Evolutionary conservation across 2,888 invertebrate species (phyloP).

Genomic region (Azorinus chamasolen): DNA sequence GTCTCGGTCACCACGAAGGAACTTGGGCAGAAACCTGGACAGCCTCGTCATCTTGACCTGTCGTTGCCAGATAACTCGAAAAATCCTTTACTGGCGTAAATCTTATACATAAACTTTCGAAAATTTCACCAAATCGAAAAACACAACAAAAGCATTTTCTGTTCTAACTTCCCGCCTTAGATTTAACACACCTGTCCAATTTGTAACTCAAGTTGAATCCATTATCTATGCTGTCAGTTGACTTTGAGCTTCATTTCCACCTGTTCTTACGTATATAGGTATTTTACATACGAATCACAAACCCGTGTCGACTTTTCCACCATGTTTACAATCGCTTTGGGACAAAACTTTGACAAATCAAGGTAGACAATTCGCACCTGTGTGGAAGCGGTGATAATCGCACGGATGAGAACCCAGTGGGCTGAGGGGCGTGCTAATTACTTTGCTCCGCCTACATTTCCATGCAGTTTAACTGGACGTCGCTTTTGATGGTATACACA

Average conservation of each 20-base stretch:
- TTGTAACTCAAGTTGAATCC: background rate
- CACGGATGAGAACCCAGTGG: no score
- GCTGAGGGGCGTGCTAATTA: no score
- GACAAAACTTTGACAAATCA: conserved; percentile 1
- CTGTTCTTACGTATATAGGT: background rate
- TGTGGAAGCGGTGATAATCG: background rate
- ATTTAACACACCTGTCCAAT: no score
- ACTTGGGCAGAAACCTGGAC: conserved; percentile 78
- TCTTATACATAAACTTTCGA: background rate
- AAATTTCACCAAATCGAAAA: background rate
- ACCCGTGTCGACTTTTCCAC: background rate
- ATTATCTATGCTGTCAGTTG: background rate
- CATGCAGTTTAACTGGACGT: no score
- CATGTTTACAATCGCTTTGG: conserved; percentile 23
- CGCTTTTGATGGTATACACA: no score
- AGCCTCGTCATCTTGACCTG: conserved; percentile 60
- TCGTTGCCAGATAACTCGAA: background rate
- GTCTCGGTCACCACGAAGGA: conserved; percentile 75
- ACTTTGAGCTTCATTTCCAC: background rate
- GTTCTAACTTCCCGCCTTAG: background rate
- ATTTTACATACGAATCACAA: background rate
- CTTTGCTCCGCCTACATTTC: no score
- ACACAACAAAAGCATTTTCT: background rate
- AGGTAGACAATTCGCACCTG: conserved; percentile 61
- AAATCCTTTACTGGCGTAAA: background rate